Evolutionary conservation across 2,113 vertebrate genomes (phyloP).

Genomic region (Xiphias gladius): DNA sequence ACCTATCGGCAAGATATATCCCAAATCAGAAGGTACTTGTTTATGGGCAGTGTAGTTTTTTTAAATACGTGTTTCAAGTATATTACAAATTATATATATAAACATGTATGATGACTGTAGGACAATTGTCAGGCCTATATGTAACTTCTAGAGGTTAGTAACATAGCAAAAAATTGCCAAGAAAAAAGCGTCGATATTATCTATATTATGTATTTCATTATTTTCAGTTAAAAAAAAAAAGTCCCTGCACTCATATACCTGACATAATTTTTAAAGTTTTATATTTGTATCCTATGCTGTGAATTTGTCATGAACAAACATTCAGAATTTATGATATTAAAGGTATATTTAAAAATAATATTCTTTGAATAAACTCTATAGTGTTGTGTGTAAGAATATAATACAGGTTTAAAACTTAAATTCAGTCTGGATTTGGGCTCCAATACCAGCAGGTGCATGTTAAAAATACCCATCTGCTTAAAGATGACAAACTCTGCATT

Average conservation of each 20-base stretch:
- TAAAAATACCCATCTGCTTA: constrained; percentile 7
- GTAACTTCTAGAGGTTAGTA: no score
- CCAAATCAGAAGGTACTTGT: neutral
- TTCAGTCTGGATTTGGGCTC: neutral
- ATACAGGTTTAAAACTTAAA: neutral
- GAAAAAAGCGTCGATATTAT: no score
- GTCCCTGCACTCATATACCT: neutral
- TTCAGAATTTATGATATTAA: neutral
- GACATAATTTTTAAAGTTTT: neutral
- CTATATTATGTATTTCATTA: neutral
- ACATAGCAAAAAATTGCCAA: no score
- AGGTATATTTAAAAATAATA: neutral
- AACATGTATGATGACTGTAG: no score
- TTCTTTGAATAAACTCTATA: neutral
- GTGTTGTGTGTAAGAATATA: neutral
- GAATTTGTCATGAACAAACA: neutral
- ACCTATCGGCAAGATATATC: constrained; percentile 9
- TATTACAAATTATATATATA: no score
- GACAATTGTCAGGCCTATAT: no score
- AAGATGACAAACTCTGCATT: constrained; percentile 25
- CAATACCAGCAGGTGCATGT: neutral
- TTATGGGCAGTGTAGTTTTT: neutral
- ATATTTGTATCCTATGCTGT: neutral
- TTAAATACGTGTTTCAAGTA: neutral
- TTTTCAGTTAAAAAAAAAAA: neutral